phyloP scores from a whole-genome alignment of 1,140 invertebrate species.

The Belonocnema kinseyi region DNA sequence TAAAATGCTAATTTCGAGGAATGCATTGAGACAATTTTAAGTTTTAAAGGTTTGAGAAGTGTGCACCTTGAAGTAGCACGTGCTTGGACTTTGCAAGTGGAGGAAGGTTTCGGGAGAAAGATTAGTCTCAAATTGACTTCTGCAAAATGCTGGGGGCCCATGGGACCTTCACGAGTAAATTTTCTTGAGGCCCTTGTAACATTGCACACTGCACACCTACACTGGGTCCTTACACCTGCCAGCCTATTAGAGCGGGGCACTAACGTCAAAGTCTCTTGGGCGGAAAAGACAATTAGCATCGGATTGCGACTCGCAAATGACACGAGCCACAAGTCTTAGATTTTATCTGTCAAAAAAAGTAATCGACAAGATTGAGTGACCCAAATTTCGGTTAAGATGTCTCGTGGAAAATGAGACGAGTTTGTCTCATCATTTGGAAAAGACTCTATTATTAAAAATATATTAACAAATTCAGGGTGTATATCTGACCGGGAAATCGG shows the following conservation, averaged over 20 bases:
- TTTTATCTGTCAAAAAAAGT: conserved; percentile 28
- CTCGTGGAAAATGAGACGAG: too few relatives aligned
- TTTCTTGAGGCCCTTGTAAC: not conserved
- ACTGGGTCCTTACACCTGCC: not conserved
- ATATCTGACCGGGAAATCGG: too few relatives aligned
- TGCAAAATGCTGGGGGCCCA: not conserved
- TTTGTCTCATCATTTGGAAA: too few relatives aligned
- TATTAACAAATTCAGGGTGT: too few relatives aligned
- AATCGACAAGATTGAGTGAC: not conserved
- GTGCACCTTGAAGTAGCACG: conserved; percentile 1
- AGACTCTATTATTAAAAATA: too few relatives aligned
- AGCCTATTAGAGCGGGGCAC: conserved; percentile 2
- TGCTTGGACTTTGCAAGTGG: not conserved
- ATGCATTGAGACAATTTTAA: too few relatives aligned
- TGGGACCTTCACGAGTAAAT: conserved; percentile 9
- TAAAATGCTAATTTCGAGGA: too few relatives aligned
- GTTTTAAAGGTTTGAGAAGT: not conserved
- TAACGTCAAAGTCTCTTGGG: not conserved
- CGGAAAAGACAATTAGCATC: conserved; percentile 25
- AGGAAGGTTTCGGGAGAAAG: not conserved
- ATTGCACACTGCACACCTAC: conserved; percentile 4
- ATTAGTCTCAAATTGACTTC: conserved; percentile 16
- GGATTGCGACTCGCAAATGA: conserved; percentile 13
- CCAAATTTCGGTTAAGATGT: not conserved
- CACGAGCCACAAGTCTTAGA: not conserved